A percentile compares a stretch with the other conserved stretches of the same genome.
Conservation (phyloP, 2,113 vertebrate genomes). For the Microcebus jonahi region DNA sequence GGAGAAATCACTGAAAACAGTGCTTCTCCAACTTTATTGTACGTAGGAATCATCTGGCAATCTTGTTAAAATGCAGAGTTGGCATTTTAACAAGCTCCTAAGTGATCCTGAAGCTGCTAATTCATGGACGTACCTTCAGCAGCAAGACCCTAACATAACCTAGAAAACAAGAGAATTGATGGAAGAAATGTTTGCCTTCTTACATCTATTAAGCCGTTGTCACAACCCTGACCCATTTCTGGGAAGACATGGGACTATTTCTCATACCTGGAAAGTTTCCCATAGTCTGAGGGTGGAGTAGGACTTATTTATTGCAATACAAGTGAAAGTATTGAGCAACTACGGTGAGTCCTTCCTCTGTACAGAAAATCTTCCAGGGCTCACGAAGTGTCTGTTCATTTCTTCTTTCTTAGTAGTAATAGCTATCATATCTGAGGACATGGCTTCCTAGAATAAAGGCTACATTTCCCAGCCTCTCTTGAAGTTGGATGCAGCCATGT, state of each 20-base stretch:
- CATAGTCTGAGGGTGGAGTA: conserved; percentile 66
- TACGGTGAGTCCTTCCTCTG: not conserved
- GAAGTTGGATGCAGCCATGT: not conserved
- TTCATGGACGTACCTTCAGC: not conserved
- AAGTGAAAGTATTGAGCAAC: conserved; percentile 65
- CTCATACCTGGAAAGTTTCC: conserved; percentile 65
- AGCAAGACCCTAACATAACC: not conserved
- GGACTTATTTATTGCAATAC: not conserved
- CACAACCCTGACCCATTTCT: conserved; percentile 53
- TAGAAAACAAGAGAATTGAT: not conserved
- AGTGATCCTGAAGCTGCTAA: not conserved
- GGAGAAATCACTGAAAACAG: not conserved
- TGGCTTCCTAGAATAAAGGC: not conserved
- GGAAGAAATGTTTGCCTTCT: conserved; percentile 2
- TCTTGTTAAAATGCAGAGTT: not conserved
- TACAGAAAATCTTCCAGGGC: not conserved
- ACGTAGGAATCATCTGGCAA: not conserved
- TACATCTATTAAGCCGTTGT: not conserved
- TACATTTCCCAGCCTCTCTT: not conserved
- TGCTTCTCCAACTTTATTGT: not conserved
- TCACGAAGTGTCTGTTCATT: not conserved
- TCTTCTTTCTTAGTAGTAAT: not conserved
- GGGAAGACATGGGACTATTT: conserved; percentile 50
- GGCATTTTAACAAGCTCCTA: not conserved
- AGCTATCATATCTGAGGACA: not conserved